Evolutionary conservation across 2,113 vertebrate species (phyloP).

Genomic region (Crotalus helleri): DNA sequence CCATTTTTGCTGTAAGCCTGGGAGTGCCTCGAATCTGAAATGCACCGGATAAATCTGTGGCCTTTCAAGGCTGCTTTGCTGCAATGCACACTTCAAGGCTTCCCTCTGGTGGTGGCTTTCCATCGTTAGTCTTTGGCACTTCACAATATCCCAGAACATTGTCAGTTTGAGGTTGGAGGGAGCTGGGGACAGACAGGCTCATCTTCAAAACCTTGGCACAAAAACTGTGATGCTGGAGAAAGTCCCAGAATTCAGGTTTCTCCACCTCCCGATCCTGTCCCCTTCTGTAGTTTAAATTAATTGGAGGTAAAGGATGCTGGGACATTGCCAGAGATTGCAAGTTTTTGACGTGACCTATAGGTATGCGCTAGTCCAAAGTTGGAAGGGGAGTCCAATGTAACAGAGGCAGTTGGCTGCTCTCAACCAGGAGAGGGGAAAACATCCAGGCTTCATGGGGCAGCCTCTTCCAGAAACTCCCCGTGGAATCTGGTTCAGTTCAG

Average conservation of each 20-base stretch:
- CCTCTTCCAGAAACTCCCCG: neutral
- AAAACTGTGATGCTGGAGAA: neutral
- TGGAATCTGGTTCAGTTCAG: neutral
- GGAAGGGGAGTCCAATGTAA: neutral
- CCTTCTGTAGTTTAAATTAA: neutral
- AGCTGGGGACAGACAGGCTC: neutral
- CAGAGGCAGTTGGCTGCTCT: neutral
- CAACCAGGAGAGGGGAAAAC: neutral
- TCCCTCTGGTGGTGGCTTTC: constrained; percentile 22
- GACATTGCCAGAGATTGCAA: neutral
- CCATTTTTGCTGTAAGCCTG: neutral
- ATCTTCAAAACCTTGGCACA: neutral
- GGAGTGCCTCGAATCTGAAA: neutral
- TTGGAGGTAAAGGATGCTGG: neutral
- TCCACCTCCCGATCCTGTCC: no score
- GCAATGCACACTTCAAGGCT: neutral
- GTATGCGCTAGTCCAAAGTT: neutral
- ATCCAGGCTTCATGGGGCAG: neutral
- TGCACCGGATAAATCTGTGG: no score
- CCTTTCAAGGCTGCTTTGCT: neutral
- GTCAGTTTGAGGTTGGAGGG: neutral
- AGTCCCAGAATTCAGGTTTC: neutral
- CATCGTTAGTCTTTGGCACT: constrained; percentile 59
- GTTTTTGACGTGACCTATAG: neutral
- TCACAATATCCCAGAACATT: neutral